Conservation (phyloP, 2,797 vertebrate species). For the Glossophaga mutica region DNA sequence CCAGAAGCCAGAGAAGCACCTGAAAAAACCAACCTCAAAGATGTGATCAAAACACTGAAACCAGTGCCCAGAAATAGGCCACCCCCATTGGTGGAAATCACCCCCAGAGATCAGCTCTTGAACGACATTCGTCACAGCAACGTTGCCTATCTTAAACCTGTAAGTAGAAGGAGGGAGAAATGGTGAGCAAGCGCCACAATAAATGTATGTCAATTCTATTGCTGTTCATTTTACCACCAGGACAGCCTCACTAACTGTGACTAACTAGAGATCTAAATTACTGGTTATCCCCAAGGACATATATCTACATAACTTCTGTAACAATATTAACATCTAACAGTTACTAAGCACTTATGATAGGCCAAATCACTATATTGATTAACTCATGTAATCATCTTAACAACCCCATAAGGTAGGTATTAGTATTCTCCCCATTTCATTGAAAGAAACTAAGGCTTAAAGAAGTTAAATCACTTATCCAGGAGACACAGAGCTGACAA, state of each 20-base stretch:
- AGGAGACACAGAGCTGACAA: not conserved
- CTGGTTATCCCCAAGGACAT: not conserved
- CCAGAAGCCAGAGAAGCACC: slow-evolving; percentile 76
- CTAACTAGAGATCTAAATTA: not conserved
- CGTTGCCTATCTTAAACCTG: slow-evolving; percentile 95
- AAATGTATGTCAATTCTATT: not conserved
- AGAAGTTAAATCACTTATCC: not conserved
- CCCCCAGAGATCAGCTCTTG: slow-evolving; percentile 92
- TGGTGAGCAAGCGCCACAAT: not conserved
- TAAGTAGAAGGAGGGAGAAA: slow-evolving; percentile 78
- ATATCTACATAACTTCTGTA: not conserved
- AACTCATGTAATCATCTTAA: not conserved
- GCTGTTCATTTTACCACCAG: not conserved
- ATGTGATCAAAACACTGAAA: slow-evolving; percentile 94
- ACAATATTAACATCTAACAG: not conserved
- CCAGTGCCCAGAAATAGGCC: slow-evolving; percentile 90
- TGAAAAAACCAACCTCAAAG: slow-evolving; percentile 90
- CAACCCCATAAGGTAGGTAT: not conserved
- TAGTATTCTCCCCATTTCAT: not conserved
- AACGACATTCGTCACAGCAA: slow-evolving; percentile 94
- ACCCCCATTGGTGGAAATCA: slow-evolving; percentile 89
- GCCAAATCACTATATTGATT: not conserved
- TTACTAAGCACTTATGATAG: not conserved
- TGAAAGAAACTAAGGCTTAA: not conserved
- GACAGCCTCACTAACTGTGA: not conserved